phyloP scores from a whole-genome alignment of 2,888 invertebrate species.

The Exocentrus adspersus region DNA sequence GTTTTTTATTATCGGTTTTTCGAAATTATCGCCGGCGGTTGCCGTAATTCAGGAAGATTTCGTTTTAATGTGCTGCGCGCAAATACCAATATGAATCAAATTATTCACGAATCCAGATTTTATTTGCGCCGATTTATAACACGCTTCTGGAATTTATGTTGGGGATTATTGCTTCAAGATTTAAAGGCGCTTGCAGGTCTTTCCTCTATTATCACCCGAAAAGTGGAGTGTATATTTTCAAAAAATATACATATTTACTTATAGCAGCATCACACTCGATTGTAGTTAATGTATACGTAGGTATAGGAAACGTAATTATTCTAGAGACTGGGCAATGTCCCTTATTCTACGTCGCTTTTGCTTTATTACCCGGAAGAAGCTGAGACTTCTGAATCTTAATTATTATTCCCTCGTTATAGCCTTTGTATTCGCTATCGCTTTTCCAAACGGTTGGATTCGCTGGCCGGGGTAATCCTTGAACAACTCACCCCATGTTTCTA shows the following conservation, averaged over 20 bases:
- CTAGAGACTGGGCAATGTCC: conserved; percentile 19
- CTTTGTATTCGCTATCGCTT: conserved; percentile 18
- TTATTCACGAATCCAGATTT: conserved; percentile 48
- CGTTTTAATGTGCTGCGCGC: conserved; percentile 52
- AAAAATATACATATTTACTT: no score
- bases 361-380: conserved; percentile 57
- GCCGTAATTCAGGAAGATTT: conserved; percentile 53
- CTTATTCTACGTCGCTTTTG: conserved; percentile 45
- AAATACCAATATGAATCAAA: conserved; percentile 52
- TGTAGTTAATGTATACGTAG: no score
- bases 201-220: neutral
- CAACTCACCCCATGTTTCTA: neutral
- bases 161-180: conserved; percentile 31
- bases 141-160: conserved; percentile 31
- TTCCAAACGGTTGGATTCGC: conserved; percentile 13
- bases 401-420: conserved; percentile 50
- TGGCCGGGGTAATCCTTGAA: neutral
- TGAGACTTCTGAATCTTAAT: conserved; percentile 57
- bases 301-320: conserved; percentile 8
- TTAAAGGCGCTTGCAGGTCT: conserved; percentile 4
- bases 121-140: conserved; percentile 44
- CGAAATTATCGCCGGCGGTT: conserved; percentile 51
- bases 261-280: no score
- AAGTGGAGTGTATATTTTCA: no score
- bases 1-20: conserved; percentile 51